Conservation (phyloP, 2,888 invertebrate species). For the Meganola albula region DNA sequence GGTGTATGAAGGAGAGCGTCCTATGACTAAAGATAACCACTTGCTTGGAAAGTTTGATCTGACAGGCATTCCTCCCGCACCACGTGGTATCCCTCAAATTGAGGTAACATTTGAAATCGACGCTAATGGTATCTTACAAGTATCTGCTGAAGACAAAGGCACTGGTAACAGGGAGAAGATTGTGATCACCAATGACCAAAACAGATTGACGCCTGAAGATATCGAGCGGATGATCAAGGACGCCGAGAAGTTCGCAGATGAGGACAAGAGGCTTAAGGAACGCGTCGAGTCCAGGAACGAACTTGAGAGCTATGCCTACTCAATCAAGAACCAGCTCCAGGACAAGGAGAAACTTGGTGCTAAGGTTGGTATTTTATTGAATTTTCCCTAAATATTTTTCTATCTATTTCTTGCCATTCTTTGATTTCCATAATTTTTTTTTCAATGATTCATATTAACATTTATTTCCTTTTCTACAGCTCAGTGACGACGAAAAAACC, state of each 20-base stretch:
- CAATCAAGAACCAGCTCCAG: conserved; percentile 95
- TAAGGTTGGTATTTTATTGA: conserved; percentile 68
- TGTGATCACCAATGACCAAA: conserved; percentile 99
- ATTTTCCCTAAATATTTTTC: not conserved
- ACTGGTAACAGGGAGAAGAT: conserved; percentile 99
- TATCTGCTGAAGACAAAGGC: conserved; percentile 99
- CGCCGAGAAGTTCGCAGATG: conserved; percentile 99
- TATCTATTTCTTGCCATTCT: not conserved
- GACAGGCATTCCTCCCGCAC: conserved; percentile 97
- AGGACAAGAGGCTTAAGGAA: conserved; percentile 98
- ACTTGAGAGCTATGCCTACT: conserved; percentile 97
- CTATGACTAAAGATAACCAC: conserved; percentile 99
- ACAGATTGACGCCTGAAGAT: conserved; percentile 97
- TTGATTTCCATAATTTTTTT: not conserved
- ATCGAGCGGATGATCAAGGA: conserved; percentile 99
- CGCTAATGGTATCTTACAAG: conserved; percentile 95
- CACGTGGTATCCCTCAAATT: conserved; percentile 94
- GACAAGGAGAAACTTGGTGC: conserved; percentile 98
- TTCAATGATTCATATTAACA: not conserved
- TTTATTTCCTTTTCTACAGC: conserved; percentile 32
- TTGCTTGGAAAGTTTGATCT: conserved; percentile 98
- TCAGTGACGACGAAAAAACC: conserved; percentile 91
- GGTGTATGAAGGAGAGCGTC: conserved; percentile 99
- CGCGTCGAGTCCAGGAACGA: conserved; percentile 97
- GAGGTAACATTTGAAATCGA: conserved; percentile 97